A percentile compares a stretch with the other conserved stretches of the same genome.
Conservation (phyloP, 35 echinoderm and acorn worm species). For the Anneissia japonica region DNA sequence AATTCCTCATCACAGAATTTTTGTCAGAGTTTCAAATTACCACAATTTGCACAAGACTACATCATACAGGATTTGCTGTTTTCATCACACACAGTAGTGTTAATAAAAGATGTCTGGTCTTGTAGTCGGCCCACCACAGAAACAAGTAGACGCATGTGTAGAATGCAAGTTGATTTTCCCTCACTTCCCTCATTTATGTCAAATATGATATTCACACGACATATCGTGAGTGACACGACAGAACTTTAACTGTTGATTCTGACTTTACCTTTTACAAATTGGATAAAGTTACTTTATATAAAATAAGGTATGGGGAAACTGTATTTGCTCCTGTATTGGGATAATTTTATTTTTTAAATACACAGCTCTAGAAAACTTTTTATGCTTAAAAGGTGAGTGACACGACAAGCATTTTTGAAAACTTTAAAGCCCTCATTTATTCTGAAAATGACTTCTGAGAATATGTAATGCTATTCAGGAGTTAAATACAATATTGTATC, state of each 20-base stretch:
- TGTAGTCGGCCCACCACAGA: constrained; percentile 19
- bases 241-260: constrained; percentile 14
- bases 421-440: no score
- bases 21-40: constrained; percentile 19
- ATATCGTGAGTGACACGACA: constrained; percentile 17
- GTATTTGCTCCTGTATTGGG: constrained; percentile 25
- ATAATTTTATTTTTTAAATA: background rate
- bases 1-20: constrained; percentile 34
- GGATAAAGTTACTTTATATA: constrained; percentile 1
- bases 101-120: constrained; percentile 28
- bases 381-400: no score
- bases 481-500: no score
- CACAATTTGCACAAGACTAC: constrained; percentile 30
- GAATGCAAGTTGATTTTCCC: background rate
- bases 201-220: constrained; percentile 14
- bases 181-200: background rate
- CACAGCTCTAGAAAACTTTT: no score
- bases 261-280: constrained; percentile 13
- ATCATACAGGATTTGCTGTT: background rate
- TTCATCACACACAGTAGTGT: constrained; percentile 10
- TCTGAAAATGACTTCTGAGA: no score
- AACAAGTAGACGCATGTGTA: background rate
- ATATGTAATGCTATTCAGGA: no score
- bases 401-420: no score
- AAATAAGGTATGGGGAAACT: constrained; percentile 13